Conservation (phyloP, 2,888 invertebrate genomes). For the Lycocerus yunnanus region DNA sequence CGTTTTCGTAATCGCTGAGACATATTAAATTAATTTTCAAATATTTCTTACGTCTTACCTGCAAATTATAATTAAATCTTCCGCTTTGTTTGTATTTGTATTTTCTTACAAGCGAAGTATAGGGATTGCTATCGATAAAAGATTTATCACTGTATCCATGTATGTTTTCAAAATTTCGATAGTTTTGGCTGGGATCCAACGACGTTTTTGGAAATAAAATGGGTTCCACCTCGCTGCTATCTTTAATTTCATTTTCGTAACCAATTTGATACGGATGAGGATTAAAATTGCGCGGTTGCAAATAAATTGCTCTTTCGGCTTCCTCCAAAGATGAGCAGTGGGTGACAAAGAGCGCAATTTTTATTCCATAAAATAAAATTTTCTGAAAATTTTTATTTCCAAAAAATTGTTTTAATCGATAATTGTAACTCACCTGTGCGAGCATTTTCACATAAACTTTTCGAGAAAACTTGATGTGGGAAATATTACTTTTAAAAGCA, state of each 20-base stretch:
- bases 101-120: conserved; percentile 44
- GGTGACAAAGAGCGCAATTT: background rate
- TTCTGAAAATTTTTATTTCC: no score
- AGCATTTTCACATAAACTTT: background rate
- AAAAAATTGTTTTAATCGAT: background rate
- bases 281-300: conserved; percentile 54
- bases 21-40: background rate
- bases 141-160: conserved; percentile 24
- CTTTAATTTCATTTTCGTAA: conserved; percentile 19
- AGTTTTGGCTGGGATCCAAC: conserved; percentile 29
- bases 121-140: conserved; percentile 43
- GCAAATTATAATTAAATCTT: conserved; percentile 29
- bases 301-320: conserved; percentile 49
- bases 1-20: background rate
- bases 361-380: background rate
- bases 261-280: conserved; percentile 49
- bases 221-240: conserved; percentile 32
- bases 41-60: conserved; percentile 10
- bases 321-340: conserved; percentile 40
- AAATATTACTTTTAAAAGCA: background rate
- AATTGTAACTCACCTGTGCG: background rate
- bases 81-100: conserved; percentile 40
- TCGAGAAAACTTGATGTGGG: background rate
- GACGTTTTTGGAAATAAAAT: conserved; percentile 38
- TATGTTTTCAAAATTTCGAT: conserved; percentile 32